phyloP scores from a whole-genome alignment of 2,113 vertebrate genomes.

The Numida meleagris region DNA sequence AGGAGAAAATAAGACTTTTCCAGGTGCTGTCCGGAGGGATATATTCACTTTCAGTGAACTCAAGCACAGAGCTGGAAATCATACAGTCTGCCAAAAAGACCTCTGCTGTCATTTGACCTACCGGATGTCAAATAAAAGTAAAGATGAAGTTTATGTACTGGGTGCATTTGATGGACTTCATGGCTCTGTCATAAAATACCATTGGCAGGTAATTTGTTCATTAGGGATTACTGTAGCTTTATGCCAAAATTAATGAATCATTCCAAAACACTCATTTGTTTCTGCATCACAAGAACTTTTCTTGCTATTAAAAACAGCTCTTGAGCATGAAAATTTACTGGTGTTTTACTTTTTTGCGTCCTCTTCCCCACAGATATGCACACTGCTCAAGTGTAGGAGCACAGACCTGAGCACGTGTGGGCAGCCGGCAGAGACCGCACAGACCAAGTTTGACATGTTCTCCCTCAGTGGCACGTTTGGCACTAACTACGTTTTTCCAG shows the following conservation, averaged over 20 bases:
- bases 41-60: slow-evolving; percentile 72
- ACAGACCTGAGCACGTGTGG: slow-evolving; percentile 54
- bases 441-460: slow-evolving; percentile 74
- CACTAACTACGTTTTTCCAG: slow-evolving; percentile 76
- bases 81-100: slow-evolving; percentile 73
- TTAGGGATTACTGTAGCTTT: not conserved
- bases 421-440: slow-evolving; percentile 19
- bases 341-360: not conserved
- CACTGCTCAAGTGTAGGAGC: slow-evolving; percentile 69
- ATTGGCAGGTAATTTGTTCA: slow-evolving; percentile 70
- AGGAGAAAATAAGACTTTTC: slow-evolving; percentile 23
- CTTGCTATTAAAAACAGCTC: not conserved
- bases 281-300: not conserved
- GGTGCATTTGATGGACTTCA: slow-evolving; percentile 75
- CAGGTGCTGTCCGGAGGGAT: slow-evolving; percentile 56
- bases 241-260: not conserved
- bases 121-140: slow-evolving; percentile 48
- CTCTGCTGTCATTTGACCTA: slow-evolving; percentile 76
- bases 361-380: slow-evolving; percentile 62
- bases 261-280: not conserved
- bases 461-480: slow-evolving; percentile 77
- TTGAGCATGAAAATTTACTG: not conserved
- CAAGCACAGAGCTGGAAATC: slow-evolving; percentile 40
- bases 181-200: slow-evolving; percentile 67
- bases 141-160: slow-evolving; percentile 69